Conservation (phyloP, 2,797 vertebrate genomes). For the Aselliscus stoliczkanus region DNA sequence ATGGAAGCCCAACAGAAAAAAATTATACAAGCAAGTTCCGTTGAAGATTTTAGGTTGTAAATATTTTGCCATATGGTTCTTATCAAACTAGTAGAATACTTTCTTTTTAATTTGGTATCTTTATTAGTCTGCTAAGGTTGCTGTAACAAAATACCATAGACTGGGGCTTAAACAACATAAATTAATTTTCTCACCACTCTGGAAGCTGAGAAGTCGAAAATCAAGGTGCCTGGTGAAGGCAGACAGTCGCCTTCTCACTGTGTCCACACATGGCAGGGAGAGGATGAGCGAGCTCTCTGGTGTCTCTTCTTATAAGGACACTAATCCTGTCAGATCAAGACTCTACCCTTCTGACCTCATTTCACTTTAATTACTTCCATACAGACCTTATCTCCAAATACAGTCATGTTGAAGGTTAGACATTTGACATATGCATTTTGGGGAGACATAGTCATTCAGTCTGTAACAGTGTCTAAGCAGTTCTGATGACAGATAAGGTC, state of each 20-base stretch:
- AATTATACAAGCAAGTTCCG: background rate
- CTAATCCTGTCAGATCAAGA: background rate
- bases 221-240: background rate
- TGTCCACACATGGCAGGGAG: background rate
- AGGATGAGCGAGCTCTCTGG: background rate
- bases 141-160: background rate
- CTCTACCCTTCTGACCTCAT: background rate
- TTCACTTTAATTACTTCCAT: background rate
- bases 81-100: background rate
- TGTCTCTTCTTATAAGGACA: background rate
- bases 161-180: background rate
- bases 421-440: background rate
- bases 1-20: background rate
- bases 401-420: background rate
- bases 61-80: background rate
- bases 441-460: background rate
- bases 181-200: background rate
- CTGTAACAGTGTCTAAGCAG: background rate
- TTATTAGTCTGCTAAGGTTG: background rate
- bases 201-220: background rate
- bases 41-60: background rate
- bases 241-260: background rate
- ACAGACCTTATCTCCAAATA: background rate
- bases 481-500: background rate
- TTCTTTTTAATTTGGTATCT: background rate